A percentile compares a stretch with the other conserved stretches of the same genome.
phyloP scores from a whole-genome alignment of 2,113 vertebrate genomes.

The Chamaetylas fuelleborni region DNA sequence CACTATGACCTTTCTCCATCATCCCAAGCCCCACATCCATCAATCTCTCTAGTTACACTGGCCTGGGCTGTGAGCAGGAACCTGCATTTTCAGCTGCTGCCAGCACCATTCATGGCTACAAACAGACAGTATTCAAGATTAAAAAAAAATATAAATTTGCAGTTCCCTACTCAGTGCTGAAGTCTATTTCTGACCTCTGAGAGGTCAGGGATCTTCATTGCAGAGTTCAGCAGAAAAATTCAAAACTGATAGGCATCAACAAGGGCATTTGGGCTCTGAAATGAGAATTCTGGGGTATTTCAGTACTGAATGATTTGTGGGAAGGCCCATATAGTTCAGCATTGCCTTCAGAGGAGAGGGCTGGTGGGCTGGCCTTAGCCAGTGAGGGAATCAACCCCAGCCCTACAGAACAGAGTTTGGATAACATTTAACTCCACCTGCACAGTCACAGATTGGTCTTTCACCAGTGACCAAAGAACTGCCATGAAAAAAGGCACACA shows the following conservation, averaged over 20 bases:
- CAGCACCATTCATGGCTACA: not conserved
- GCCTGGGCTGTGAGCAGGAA: not conserved
- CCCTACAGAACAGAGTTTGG: not conserved
- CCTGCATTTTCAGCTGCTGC: not conserved
- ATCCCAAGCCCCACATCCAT: not conserved
- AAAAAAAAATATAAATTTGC: not conserved
- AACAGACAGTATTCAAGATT: not conserved
- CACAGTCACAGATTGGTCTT: not conserved
- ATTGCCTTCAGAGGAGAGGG: not conserved
- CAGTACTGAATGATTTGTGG: not conserved
- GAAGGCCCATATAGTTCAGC: not conserved
- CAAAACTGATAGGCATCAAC: not conserved
- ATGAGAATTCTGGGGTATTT: not conserved
- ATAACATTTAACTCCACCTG: not conserved
- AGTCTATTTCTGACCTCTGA: not conserved
- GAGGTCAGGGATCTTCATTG: not conserved
- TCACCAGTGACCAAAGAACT: not conserved
- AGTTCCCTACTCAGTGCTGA: not conserved
- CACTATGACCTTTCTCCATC: not conserved
- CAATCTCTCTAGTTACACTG: not conserved
- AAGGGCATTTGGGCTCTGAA: not conserved
- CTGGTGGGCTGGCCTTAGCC: not conserved
- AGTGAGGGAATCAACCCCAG: fast-evolving
- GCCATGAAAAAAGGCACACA: not conserved
- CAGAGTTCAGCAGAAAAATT: not conserved